These are phyloP conservation scores for Gallinago media DNA, from an alignment of 2,113 vertebrate species.

Conservation along the genomic window DNA sequence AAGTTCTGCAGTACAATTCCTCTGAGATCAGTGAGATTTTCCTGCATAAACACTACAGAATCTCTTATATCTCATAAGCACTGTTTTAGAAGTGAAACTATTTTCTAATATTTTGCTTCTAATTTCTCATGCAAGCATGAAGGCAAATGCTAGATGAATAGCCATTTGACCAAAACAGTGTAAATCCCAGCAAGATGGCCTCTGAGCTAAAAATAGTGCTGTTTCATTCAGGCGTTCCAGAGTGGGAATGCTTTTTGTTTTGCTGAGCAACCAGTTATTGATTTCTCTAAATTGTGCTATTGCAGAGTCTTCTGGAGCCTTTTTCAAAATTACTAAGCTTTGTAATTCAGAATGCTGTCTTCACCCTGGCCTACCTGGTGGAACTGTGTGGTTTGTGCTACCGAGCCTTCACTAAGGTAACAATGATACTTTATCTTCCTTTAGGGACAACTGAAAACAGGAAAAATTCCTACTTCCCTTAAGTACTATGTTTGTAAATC, in stretches of 20 bases:
- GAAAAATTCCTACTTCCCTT: background rate
- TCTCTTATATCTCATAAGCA: background rate
- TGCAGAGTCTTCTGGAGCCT: conserved; percentile 95
- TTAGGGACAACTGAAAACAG: background rate
- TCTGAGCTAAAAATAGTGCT: conserved; percentile 30
- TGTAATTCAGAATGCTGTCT: conserved; percentile 95
- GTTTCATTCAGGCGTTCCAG: background rate
- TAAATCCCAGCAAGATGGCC: background rate
- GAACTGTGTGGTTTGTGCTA: conserved; percentile 97
- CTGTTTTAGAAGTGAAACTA: background rate
- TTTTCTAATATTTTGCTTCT: background rate
- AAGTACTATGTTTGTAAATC: background rate
- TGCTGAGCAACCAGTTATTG: background rate
- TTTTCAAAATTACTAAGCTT: conserved; percentile 98
- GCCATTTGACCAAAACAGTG: background rate
- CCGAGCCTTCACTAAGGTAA: conserved; percentile 97
- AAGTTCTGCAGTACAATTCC: background rate
- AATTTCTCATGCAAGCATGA: background rate
- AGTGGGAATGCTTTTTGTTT: conserved; percentile 22
- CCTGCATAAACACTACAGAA: background rate
- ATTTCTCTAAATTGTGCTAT: conserved; percentile 39
- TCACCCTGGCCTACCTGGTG: conserved; percentile 94
- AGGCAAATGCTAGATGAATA: background rate
- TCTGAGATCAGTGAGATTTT: background rate
- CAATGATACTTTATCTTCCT: background rate